Evolutionary conservation across 2,113 vertebrate genomes (phyloP), one percentile per base, ranked within the genome.

Genomic region (Cercocebus atys): DNA sequence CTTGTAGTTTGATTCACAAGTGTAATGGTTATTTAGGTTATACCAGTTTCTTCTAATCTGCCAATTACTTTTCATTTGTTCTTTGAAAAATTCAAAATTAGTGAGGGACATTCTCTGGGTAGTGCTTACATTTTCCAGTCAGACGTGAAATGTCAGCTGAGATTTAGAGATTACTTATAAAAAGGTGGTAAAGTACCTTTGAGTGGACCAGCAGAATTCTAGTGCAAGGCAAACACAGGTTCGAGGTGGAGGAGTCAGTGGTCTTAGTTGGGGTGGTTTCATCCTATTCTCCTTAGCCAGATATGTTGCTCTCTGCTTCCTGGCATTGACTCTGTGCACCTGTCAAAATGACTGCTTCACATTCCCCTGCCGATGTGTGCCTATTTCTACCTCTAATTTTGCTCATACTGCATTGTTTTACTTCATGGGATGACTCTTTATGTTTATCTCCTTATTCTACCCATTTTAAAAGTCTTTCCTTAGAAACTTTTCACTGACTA

Each of bases 121-220:
- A 88, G 75, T 50, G 40, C 22, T 89, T 92, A 25, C 38, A 91
- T 95, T 94, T 95, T 94, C 45, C 22, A 88, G 14, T 82, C 17
- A 55, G 66, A 94, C 27, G 68, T 59, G 52, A 95, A 85, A 85
- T 84, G 79, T 93, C 81, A 94, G 66, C 57, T 93, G 91, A 85
- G 89, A 95, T 91, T 94, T 97, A 85, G 88, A 81, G 84, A 92
- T 95, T 90, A 87, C 43, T 90, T 87, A 88, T 88, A 78, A 90
- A 91, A 87, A 64, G 61, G 20, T 79, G 50, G 16, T 89, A 52
- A 90, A 83, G 47, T 50, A 61, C 90, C 11, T 88, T 80, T 61
- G n/a, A 40, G 45, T 88, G 22, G 66, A 68, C 52, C 45, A 40
- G 18, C 80, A 57, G 35, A 76, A 68, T 91, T 61, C 61, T 45